A percentile compares a stretch with the other conserved stretches of the same genome.
These are phyloP conservation scores for Epizoanthus stellaris DNA, from an alignment of 92 coral and sea anemone genomes.

Conservation along the genomic window DNA sequence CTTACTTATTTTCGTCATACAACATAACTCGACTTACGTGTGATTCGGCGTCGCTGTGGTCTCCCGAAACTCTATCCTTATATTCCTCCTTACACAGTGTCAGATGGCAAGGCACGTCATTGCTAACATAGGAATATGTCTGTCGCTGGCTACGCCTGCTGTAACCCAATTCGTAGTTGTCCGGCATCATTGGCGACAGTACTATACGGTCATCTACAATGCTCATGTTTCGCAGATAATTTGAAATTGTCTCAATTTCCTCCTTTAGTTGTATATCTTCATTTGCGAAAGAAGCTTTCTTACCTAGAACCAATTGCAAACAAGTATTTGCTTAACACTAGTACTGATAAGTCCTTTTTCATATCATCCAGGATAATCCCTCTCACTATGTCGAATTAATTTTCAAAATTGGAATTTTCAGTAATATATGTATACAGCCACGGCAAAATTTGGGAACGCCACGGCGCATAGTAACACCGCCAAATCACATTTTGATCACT, in stretches of 20 bases:
- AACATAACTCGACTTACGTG: slow-evolving; percentile 2
- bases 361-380: no score
- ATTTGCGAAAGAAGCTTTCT: background rate
- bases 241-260: slow-evolving; percentile 50
- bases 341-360: no score
- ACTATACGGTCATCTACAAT: slow-evolving; percentile 27
- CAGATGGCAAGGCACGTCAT: slow-evolving; percentile 49
- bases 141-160: slow-evolving; percentile 48
- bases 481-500: no score
- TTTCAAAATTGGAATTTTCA: no score
- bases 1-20: background rate
- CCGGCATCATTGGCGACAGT: slow-evolving; percentile 44
- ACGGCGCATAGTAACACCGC: no score
- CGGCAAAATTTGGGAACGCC: no score
- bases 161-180: slow-evolving; percentile 54
- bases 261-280: slow-evolving; percentile 14
- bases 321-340: no score
- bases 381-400: no score
- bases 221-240: slow-evolving; percentile 55
- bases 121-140: slow-evolving; percentile 41
- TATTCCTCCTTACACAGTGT: slow-evolving; percentile 61
- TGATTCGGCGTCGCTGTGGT: background rate
- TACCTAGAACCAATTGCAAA: background rate
- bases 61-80: background rate
- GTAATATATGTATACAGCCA: no score